Evolutionary conservation across 2,888 invertebrate species (phyloP), one percentile per base, ranked within the genome.

Genomic region (Philereme vetulata): DNA sequence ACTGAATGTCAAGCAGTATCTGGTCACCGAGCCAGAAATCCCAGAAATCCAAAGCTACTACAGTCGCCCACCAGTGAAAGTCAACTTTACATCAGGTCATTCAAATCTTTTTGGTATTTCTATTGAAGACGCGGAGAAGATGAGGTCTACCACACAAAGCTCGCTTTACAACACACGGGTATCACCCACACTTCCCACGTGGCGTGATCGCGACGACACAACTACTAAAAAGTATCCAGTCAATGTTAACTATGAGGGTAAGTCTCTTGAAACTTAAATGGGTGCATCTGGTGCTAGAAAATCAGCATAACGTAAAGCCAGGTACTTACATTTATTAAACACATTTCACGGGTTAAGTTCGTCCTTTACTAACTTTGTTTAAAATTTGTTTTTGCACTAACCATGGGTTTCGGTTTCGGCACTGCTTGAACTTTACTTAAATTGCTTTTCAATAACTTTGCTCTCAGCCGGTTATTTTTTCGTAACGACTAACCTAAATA

Each of bases 101-200:
- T 94, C 94, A 59, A 94, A 94, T 64, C 86, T 93, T 62, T 94
- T 94, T 68, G 94, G 94, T 56, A 88, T 94, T 62, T 93, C 94
- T 54, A 93, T 94, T 49, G 94, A 94, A 73, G 94, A 94, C 62
- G 93, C 94, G 58, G 93, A 91, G 65, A 90, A 91, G 56, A 90
- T 89, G 80, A 83, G 81, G 65, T 83, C 92, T 9, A 93, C 93
- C 0, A 93, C 93, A 6, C 93, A 90, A 72, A 90, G 87, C 59
- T 88, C 92, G 11, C 56, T 87, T 3, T 92, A 93, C 67, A 89
- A 90, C 63, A 93, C 93, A 1, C 86, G 93, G 69, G 94, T 94
- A 0, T 94, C 94, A 7, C 95, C 95, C n/a, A 95, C 94, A 4
- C 84, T 95, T 11, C 95, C 95, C 0, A 85, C 90, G 0, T 93